A percentile compares a stretch with the other conserved stretches of the same genome.
These are phyloP conservation scores for Chloroceryle amazona DNA, from an alignment of 2,797 vertebrate species.

Conservation along the genomic window DNA sequence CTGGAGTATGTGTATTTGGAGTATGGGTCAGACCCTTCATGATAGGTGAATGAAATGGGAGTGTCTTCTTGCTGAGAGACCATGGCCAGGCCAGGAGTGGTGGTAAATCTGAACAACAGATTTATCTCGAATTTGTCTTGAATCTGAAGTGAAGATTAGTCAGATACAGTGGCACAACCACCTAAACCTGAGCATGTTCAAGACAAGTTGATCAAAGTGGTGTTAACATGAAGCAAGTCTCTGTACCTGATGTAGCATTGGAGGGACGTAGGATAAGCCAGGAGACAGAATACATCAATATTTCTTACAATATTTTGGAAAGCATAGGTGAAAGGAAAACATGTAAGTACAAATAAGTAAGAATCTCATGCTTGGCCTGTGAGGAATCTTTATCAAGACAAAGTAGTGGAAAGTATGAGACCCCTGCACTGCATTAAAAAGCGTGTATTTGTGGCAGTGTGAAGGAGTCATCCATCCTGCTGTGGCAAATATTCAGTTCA, in stretches of 20 bases:
- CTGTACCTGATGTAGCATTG: rapidly evolving
- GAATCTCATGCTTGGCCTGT: neutral
- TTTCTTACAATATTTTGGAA: neutral
- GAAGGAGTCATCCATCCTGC: neutral
- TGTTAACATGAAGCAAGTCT: neutral
- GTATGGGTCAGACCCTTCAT: neutral
- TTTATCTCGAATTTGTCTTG: neutral
- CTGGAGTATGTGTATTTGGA: neutral
- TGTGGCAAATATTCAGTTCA: neutral
- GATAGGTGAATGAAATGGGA: neutral
- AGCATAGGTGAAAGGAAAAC: neutral
- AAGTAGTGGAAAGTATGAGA: neutral
- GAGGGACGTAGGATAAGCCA: neutral
- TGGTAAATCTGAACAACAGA: neutral
- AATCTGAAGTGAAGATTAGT: neutral
- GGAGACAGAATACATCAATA: neutral
- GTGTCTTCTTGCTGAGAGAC: neutral
- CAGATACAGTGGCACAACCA: neutral
- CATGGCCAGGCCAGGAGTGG: neutral
- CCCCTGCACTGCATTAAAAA: neutral
- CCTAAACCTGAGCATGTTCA: neutral
- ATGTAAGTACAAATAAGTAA: neutral
- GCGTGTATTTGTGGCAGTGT: neutral
- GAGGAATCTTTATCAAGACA: neutral
- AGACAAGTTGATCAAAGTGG: neutral